phyloP scores from a whole-genome alignment of 1,140 invertebrate species.

The Orchestia grillus region DNA sequence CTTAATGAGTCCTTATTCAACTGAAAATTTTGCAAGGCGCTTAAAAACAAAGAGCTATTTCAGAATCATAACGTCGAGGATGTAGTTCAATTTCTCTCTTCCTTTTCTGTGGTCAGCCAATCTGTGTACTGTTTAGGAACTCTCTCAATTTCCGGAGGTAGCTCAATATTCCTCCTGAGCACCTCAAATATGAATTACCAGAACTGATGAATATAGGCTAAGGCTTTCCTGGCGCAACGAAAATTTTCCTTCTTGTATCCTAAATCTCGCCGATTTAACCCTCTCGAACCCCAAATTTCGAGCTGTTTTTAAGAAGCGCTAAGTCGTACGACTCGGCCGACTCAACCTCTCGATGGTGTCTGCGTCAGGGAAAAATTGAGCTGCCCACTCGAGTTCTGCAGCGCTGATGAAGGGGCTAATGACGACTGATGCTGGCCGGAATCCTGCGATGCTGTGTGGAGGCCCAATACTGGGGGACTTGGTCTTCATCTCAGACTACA shows the following conservation, averaged over 20 bases:
- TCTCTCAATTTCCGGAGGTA: no score
- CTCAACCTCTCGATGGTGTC: neutral
- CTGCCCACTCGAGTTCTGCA: neutral
- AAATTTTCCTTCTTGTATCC: neutral
- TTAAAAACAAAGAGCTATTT: no score
- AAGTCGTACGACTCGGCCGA: neutral
- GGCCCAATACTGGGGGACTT: no score
- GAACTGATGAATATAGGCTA: neutral
- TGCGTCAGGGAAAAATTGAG: neutral
- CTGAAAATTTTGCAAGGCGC: no score
- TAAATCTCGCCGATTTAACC: neutral
- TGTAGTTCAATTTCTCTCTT: no score
- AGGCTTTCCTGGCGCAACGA: neutral
- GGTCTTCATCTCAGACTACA: no score
- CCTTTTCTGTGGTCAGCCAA: no score
- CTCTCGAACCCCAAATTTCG: neutral
- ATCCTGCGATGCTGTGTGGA: neutral
- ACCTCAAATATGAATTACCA: no score
- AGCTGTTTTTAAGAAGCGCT: neutral
- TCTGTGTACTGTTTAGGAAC: no score
- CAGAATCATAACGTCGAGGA: no score
- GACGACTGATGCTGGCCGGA: neutral
- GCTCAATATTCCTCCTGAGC: no score
- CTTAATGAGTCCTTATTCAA: no score
- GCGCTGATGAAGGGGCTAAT: neutral